Conservation (phyloP, 2,113 vertebrate genomes). For the Strigops habroptila region DNA sequence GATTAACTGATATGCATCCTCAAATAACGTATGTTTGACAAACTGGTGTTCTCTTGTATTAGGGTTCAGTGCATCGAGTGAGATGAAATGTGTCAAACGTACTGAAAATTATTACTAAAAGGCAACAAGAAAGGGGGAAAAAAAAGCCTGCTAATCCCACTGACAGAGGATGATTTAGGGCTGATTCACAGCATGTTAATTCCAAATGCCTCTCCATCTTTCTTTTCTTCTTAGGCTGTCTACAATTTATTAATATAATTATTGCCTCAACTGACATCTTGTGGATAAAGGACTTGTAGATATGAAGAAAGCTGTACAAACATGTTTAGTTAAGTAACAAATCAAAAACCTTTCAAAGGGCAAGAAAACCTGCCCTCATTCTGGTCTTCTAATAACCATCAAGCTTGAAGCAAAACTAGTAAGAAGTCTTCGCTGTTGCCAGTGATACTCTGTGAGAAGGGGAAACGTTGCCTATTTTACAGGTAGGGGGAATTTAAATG, state of each 20-base stretch:
- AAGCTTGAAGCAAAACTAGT: conserved; percentile 7
- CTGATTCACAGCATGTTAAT: conserved; percentile 63
- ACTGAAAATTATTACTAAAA: conserved; percentile 70
- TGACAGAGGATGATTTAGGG: conserved; percentile 61
- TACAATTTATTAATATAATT: conserved; percentile 71
- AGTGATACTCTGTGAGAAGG: background rate
- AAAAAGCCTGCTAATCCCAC: conserved; percentile 43
- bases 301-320: conserved; percentile 49
- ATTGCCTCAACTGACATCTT: conserved; percentile 60
- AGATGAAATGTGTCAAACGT: conserved; percentile 71
- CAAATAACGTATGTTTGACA: conserved; percentile 53
- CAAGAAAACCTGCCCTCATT: conserved; percentile 7
- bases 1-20: conserved; percentile 65
- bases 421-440: conserved; percentile 2
- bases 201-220: conserved; percentile 60
- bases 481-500: background rate
- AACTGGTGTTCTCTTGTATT: conserved; percentile 62
- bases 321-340: conserved; percentile 61
- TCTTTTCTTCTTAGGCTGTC: conserved; percentile 53
- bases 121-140: conserved; percentile 3
- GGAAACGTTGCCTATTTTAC: background rate
- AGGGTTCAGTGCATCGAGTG: conserved; percentile 66
- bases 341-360: conserved; percentile 54
- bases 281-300: conserved; percentile 63
- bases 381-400: conserved; percentile 50